phyloP scores from a whole-genome alignment of 2,113 vertebrate species.

The Australoheros scitulus region DNA sequence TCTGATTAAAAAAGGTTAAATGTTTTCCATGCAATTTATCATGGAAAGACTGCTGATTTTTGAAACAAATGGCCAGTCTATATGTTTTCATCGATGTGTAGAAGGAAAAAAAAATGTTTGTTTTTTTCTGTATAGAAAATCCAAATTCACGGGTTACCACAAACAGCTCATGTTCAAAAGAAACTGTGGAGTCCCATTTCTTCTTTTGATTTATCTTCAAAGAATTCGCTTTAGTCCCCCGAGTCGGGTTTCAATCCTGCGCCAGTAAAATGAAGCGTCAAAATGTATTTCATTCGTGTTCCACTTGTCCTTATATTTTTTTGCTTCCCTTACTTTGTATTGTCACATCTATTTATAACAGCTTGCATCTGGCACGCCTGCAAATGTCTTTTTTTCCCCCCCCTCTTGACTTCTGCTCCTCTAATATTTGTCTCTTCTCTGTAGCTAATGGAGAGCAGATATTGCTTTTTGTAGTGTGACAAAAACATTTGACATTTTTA shows the following conservation, averaged over 20 bases:
- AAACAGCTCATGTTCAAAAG: constrained; percentile 32
- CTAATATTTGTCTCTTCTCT: constrained; percentile 38
- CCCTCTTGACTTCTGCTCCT: constrained; percentile 51
- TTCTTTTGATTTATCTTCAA: constrained; percentile 62
- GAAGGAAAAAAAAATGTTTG: rapidly evolving
- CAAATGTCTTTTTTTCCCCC: background rate
- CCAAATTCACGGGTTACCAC: constrained; percentile 2
- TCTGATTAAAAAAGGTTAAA: constrained; percentile 38
- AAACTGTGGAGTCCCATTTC: constrained; percentile 14
- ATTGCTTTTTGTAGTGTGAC: constrained; percentile 36
- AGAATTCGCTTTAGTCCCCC: constrained; percentile 41
- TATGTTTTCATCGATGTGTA: background rate
- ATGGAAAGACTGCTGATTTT: background rate
- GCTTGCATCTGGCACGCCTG: constrained; percentile 40
- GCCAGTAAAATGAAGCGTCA: constrained; percentile 48
- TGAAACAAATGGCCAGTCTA: background rate
- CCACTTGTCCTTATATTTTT: constrained; percentile 12
- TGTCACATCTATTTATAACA: constrained; percentile 69
- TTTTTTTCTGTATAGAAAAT: background rate
- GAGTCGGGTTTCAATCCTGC: constrained; percentile 50
- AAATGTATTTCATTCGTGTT: constrained; percentile 40
- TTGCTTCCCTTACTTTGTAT: constrained; percentile 45
- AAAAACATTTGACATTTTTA: constrained; percentile 53
- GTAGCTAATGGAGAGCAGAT: constrained; percentile 21
- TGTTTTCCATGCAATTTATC: background rate